Base-by-base conservation (phyloP, 2,113 vertebrate species). In the Fregata magnificens region DNA sequence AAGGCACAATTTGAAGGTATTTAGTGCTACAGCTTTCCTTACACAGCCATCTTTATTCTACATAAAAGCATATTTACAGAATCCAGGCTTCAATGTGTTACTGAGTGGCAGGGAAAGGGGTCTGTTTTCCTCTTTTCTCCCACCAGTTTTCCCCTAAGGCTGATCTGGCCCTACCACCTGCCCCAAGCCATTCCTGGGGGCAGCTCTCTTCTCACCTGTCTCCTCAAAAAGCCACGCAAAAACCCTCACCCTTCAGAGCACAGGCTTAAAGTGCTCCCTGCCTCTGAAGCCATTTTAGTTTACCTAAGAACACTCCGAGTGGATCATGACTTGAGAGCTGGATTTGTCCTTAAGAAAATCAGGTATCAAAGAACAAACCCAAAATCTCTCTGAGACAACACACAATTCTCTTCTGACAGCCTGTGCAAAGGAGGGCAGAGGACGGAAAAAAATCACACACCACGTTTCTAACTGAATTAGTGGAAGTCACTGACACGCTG, bases 11-110 rank as follows among this genome's bases (percentile, higher is more conserved):
- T 89, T 71, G 89, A 96, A 94, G 84, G 78, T 82, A 69, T 87
- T 95, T 87, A 95, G 73, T 82, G 44, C 47, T 93, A 21, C 21
- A 78, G 83, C 83, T 94, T 88, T 76, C 81, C 84, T 86, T 80
- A 90, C 73, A 87, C 70, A 87, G 73, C 28, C 90, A 85, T 82
- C 66, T 91, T 89, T 94, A 92, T 69, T 95, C 67, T 94, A 79
- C 81, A 91, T 82, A 90, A 95, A 93, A 85, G 52, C 65, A 65
- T 91, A 79, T 96, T 95, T 96, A 82, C 73, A 89, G 82, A 95
- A 93, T 40, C 10, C 56, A 76, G 17, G 34, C 66, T 77, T 87
- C 73, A 79, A 3, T 26, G 52, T 34, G 28, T 44, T 72, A 7
- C 3, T 21, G 29, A 82, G 21, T 18, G 22, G 25, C 73, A 95